A percentile compares a stretch with the other conserved stretches of the same genome.
Evolutionary conservation across 1,140 invertebrate genomes (phyloP).

Genomic region (Trichomalopsis sarcophagae): DNA sequence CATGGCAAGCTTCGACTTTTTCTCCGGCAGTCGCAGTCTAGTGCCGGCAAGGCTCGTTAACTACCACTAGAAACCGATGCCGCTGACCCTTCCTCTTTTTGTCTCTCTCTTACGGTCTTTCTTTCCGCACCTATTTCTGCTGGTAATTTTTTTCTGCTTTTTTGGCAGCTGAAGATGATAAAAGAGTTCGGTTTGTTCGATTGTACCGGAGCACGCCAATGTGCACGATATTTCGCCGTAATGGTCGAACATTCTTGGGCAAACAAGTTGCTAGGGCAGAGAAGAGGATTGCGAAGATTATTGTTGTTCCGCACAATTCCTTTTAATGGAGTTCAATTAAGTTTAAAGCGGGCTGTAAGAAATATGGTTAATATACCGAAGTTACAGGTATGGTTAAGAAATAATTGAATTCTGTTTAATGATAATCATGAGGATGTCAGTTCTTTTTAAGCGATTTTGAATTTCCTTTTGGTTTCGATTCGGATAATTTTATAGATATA

Average conservation of each 20-base stretch:
- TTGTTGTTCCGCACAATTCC: no score
- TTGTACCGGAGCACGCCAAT: neutral
- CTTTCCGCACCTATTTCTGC: neutral
- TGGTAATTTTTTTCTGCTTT: neutral
- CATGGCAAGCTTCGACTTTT: constrained; percentile 28
- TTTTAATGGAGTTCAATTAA: no score
- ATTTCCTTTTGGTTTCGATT: no score
- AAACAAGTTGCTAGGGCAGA: neutral
- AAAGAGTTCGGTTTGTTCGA: constrained; percentile 3
- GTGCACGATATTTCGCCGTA: neutral
- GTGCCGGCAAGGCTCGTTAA: constrained; percentile 58
- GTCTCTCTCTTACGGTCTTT: neutral
- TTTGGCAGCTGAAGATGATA: neutral
- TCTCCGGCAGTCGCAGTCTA: neutral
- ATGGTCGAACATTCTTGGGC: neutral
- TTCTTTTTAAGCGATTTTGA: no score
- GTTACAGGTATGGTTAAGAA: no score
- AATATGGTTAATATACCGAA: no score
- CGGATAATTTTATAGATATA: no score
- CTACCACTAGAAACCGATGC: constrained; percentile 57
- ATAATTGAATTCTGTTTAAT: no score
- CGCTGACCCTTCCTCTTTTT: constrained; percentile 44
- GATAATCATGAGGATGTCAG: no score
- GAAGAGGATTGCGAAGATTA: neutral
- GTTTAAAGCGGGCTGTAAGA: no score